Base-by-base conservation (phyloP, 2,888 invertebrate genomes). In the Pachliopta kotzebuea region DNA sequence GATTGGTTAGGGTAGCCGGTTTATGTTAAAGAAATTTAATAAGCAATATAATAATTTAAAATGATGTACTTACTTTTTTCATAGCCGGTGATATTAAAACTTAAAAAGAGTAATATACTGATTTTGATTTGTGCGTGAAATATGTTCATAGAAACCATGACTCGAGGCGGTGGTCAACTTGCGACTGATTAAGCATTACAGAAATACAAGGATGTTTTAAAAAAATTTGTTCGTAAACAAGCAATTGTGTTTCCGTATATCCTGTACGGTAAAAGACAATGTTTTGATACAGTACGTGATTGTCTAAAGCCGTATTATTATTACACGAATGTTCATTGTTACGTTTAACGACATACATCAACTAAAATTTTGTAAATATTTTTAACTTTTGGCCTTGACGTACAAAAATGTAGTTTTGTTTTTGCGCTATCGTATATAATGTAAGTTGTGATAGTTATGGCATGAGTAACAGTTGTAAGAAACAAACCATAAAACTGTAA, bases 61-160 rank as follows among this genome's bases (percentile, higher is more conserved):
- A 14, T 37, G 14, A 37, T 7, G 9, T 65, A 66, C 79, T 78
- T 78, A 86, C 86, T 87, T 82, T 86, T 87, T 76, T 87, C 86
- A 77, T 86, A 79, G 68, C 83, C 75, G 63, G 61, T 42, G 26
- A 67, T 67, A 68, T 68, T 67, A 18, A 72, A 45, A n/a, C 72
- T 45, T 20, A 77, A 67, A 63, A 76, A 56, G 56, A 74, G 42
- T 18, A 73, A 2, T 53, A 54, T 37, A 78, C 50, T 37, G 69
- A 62, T 58, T 67, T 45, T 29, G 29, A 45, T 55, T 31, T 56
- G 20, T 23, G 29, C 14, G 53, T 42, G 14, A 50, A 60, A 60
- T 55, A 42, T 63, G 65, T 58, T 65, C 29, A 17, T 45, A 53
- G 23, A 21, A 64, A 63, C 58, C 58, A 57, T 56, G 49, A 53